A percentile compares a stretch with the other conserved stretches of the same genome.
These are phyloP conservation scores for Ennomos quercinarius DNA, from an alignment of 2,888 invertebrate genomes.

Conservation along the genomic window DNA sequence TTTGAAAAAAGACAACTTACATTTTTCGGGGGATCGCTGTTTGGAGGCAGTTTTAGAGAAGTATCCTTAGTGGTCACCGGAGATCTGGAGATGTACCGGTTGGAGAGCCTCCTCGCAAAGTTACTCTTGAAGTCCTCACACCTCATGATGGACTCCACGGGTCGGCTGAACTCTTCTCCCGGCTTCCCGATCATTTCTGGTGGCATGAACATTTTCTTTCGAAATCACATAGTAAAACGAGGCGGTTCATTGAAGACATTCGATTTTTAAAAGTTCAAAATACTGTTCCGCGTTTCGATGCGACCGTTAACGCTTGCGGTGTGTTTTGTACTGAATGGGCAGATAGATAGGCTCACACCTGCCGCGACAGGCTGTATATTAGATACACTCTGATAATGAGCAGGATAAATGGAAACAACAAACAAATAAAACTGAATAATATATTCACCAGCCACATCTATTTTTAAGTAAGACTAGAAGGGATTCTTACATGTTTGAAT, in stretches of 20 bases:
- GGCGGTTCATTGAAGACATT: constrained; percentile 51
- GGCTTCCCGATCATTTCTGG: constrained; percentile 48
- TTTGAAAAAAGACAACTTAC: constrained; percentile 55
- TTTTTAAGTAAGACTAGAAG: no score
- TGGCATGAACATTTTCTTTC: constrained; percentile 63
- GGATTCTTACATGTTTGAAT: no score
- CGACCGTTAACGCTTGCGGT: constrained; percentile 47
- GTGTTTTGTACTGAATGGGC: constrained; percentile 42
- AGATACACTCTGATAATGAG: neutral
- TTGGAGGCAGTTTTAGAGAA: constrained; percentile 57
- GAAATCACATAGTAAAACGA: constrained; percentile 49
- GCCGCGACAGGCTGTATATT: constrained; percentile 2
- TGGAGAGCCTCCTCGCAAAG: constrained; percentile 78
- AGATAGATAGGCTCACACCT: constrained; percentile 9
- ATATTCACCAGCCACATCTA: no score
- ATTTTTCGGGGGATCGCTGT: constrained; percentile 51
- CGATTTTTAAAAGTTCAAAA: constrained; percentile 44
- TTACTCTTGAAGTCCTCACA: constrained; percentile 82
- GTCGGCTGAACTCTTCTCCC: constrained; percentile 70
- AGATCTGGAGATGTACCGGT: constrained; percentile 68
- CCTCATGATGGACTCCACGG: constrained; percentile 80
- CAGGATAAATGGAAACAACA: neutral
- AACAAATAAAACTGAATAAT: no score
- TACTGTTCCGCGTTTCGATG: constrained; percentile 41
- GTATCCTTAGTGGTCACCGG: constrained; percentile 57